Conservation (phyloP, 2,113 vertebrate species). For the Jaculus jaculus region DNA sequence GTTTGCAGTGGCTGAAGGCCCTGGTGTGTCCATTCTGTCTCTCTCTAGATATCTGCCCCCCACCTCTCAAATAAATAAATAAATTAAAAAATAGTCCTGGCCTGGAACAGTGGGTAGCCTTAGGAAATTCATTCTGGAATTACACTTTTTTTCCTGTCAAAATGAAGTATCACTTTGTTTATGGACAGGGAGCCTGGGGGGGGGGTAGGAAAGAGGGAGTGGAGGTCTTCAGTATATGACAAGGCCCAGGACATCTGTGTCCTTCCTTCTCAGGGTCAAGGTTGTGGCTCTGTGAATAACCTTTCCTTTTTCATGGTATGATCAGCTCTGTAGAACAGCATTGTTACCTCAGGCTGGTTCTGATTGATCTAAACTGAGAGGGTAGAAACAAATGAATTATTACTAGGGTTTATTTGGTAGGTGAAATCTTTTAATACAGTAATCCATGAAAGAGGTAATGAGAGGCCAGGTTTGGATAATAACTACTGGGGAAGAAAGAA, state of each 20-base stretch:
- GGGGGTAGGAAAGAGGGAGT: neutral
- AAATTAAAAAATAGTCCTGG: neutral
- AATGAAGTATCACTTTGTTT: neutral
- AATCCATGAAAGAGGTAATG: neutral
- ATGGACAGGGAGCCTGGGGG: neutral
- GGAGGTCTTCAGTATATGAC: neutral
- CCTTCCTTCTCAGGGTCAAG: neutral
- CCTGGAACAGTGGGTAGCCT: neutral
- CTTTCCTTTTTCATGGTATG: neutral
- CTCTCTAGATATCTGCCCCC: too few species aligned
- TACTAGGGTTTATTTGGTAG: slow-evolving; percentile 21
- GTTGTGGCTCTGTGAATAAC: neutral
- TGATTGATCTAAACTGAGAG: neutral
- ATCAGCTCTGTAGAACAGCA: neutral
- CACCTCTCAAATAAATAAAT: too few species aligned
- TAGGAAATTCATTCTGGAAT: neutral
- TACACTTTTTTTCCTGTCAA: neutral
- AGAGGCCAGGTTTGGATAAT: neutral
- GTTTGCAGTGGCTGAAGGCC: too few species aligned
- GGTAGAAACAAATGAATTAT: slow-evolving; percentile 20
- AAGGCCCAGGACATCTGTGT: neutral
- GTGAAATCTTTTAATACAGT: slow-evolving; percentile 32
- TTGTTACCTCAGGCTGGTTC: neutral
- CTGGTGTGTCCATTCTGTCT: too few species aligned
- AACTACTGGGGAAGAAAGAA: neutral